Evolutionary conservation across 2,888 invertebrate genomes (phyloP), one percentile per base, ranked within the genome.

Genomic region (Anarsia innoxiella): DNA sequence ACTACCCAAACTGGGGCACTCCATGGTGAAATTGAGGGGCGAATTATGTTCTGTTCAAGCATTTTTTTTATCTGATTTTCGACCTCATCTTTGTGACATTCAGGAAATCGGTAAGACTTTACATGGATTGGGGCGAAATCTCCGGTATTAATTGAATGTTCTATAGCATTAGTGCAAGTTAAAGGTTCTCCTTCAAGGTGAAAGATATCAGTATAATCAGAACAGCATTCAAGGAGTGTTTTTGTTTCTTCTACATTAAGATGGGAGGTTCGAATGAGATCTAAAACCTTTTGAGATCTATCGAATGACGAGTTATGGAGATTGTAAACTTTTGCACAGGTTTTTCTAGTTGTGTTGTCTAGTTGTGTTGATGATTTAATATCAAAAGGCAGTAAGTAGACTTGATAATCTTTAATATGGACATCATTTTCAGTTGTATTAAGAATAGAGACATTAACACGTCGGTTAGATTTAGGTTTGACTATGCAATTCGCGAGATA

Each of bases 401-500:
- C n/a, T n/a, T n/a, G n/a, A n/a, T 14, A 11, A 11, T 4, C 12
- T 13, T 29, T 27, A 12, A 36, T n/a, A 23, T 10, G n/a, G 3
- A 35, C n/a, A 11, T 8, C n/a, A 2, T 28, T 10, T 2, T 38
- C 31, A 2, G 30, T 11, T 6, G 29, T 39, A 11, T 42, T 42
- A 16, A 36, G 14, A 11, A 36, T 23, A 15, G 33, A 23, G 4
- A 40, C 19, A 33, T 10, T 33, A 13, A 36, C 31, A 19, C 28
- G 16, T 11, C 28, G 16, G 27, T 40, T 33, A 5, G 25, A 12
- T n/a, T 36, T 40, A 9, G 32, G 13, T 16, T 28, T 23, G 8
- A 31, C 35, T 12, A 38, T 14, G 8, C 38, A 41, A 11, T 32
- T 35, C 5, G 34, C 19, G 8, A 30, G 25, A 9, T 12, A 31